These are phyloP conservation scores for Ceratina japonica DNA, from an alignment of 1,140 invertebrate species.

Conservation along the genomic window DNA sequence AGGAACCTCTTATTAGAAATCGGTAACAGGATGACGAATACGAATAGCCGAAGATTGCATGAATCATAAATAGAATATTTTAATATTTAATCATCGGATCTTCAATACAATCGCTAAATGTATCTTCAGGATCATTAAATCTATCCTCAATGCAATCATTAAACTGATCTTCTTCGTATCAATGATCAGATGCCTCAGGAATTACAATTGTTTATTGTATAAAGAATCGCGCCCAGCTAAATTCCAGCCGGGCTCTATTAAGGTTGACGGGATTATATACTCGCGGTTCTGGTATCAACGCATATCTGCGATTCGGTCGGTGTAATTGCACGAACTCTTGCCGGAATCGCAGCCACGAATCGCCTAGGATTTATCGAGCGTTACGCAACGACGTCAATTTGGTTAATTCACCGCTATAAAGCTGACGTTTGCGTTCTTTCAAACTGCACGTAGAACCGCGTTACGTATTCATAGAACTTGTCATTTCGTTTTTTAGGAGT, in stretches of 20 bases:
- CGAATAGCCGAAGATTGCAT: too few relatives aligned
- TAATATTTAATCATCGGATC: too few relatives aligned
- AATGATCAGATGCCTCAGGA: background rate
- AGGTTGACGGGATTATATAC: background rate
- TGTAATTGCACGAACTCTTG: conserved; percentile 20
- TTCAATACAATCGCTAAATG: too few relatives aligned
- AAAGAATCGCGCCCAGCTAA: background rate
- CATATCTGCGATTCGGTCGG: background rate
- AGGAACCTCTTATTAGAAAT: too few relatives aligned
- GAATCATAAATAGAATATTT: too few relatives aligned
- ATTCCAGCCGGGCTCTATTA: too few relatives aligned
- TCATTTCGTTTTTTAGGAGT: background rate
- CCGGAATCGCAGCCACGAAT: conserved; percentile 1
- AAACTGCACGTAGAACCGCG: background rate
- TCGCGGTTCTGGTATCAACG: background rate
- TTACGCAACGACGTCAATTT: conserved; percentile 29
- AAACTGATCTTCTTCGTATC: too few relatives aligned
- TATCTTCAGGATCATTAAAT: too few relatives aligned
- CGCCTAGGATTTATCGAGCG: conserved; percentile 23
- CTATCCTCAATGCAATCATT: too few relatives aligned
- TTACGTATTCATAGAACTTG: too few relatives aligned
- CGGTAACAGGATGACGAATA: too few relatives aligned
- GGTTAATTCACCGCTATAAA: conserved; percentile 20
- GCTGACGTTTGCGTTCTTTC: background rate
- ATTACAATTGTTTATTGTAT: background rate